A percentile compares a stretch with the other conserved stretches of the same genome.
These are phyloP conservation scores for Linyphia triangularis DNA, from an alignment of 2,888 invertebrate species.

Conservation along the genomic window DNA sequence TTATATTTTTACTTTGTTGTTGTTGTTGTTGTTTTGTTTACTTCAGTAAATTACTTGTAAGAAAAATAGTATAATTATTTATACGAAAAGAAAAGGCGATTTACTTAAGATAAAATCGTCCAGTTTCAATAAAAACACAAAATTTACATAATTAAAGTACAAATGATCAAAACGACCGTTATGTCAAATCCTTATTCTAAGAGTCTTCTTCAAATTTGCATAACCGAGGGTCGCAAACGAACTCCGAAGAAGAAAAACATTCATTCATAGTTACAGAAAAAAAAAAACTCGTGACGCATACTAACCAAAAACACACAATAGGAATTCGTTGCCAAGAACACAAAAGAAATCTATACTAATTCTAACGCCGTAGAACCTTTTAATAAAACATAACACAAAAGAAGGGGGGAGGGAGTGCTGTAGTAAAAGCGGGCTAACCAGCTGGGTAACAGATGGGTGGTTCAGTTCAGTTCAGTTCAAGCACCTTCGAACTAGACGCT, in stretches of 20 bases:
- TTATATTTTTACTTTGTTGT: too few relatives aligned
- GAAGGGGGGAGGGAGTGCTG: neutral
- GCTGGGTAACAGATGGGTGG: conserved; percentile 38
- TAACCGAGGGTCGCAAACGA: neutral
- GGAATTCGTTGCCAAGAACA: neutral
- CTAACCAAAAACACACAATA: neutral
- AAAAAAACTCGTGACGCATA: neutral
- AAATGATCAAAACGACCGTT: too few relatives aligned
- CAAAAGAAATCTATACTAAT: conserved; percentile 11
- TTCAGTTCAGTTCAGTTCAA: conserved; percentile 20
- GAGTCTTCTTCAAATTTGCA: too few relatives aligned
- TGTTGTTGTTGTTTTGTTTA: too few relatives aligned
- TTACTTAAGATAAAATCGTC: too few relatives aligned
- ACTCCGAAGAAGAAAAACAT: neutral
- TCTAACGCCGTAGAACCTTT: neutral
- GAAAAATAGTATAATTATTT: too few relatives aligned
- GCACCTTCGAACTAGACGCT: conserved; percentile 40
- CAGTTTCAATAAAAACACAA: too few relatives aligned
- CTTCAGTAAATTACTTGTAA: too few relatives aligned
- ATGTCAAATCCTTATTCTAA: too few relatives aligned
- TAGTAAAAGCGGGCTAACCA: conserved; percentile 25
- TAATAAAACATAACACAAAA: conserved; percentile 16
- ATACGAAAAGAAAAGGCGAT: too few relatives aligned
- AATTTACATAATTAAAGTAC: too few relatives aligned
- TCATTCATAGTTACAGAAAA: neutral